Percentiles rank a stretch among this genome's conserved stretches.
Conservation (phyloP, 1,140 invertebrate species). For the Hycleus cichorii region DNA sequence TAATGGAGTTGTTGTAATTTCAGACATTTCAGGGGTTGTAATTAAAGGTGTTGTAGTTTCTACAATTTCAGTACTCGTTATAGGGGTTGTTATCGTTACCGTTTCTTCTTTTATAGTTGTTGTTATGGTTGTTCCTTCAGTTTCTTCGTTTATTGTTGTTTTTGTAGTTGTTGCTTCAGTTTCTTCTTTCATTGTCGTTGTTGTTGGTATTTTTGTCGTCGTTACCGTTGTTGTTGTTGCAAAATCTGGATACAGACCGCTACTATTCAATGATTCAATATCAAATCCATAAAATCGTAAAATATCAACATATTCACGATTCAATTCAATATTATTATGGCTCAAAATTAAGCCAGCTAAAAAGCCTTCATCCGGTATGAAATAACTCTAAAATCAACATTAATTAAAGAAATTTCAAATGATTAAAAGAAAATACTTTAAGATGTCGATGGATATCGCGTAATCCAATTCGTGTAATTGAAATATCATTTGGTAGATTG, state of each 20-base stretch:
- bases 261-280: conserved; percentile 42
- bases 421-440: conserved; percentile 24
- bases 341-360: conserved; percentile 68
- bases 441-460: conserved; percentile 64
- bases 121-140: conserved; percentile 10
- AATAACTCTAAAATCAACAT: conserved; percentile 57
- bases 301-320: conserved; percentile 58
- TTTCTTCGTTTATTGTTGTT: conserved; percentile 20
- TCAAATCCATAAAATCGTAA: conserved; percentile 73
- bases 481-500: conserved; percentile 58
- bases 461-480: conserved; percentile 64
- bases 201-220: conserved; percentile 25
- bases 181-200: not conserved
- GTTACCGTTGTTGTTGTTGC: conserved; percentile 27
- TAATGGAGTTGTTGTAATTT: conserved; percentile 5
- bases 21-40: conserved; percentile 1
- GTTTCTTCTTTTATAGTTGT: not conserved
- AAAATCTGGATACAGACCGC: conserved; percentile 30
- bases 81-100: conserved; percentile 19
- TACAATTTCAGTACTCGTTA: conserved; percentile 3
- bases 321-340: conserved; percentile 64
- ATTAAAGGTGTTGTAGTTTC: conserved; percentile 1
- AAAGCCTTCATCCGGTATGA: conserved; percentile 70
- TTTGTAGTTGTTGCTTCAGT: conserved; percentile 23
- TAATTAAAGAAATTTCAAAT: no score